phyloP scores from a whole-genome alignment of 2,888 invertebrate species.

The Cosmia pyralina region DNA sequence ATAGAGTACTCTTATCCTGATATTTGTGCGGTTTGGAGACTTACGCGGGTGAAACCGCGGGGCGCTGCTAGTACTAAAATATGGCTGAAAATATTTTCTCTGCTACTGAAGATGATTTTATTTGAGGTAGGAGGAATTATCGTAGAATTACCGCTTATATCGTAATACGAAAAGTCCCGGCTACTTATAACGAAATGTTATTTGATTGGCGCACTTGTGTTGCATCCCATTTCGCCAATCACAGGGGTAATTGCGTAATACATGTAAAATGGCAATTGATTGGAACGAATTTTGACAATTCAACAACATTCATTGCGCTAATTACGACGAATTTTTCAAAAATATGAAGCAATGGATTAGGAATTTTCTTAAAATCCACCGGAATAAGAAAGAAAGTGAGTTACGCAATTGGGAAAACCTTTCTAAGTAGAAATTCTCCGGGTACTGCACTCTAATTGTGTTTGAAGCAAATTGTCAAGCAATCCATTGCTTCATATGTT shows the following conservation, averaged over 20 bases:
- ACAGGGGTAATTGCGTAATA: too few relatives aligned
- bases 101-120: neutral
- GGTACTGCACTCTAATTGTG: too few relatives aligned
- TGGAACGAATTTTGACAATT: too few relatives aligned
- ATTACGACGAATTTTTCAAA: neutral
- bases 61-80: too few relatives aligned
- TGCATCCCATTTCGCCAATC: neutral
- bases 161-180: neutral
- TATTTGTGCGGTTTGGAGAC: too few relatives aligned
- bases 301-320: too few relatives aligned
- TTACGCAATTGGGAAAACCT: neutral
- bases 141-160: neutral
- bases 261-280: too few relatives aligned
- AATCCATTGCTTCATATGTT: too few relatives aligned
- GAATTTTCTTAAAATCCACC: neutral
- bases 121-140: neutral
- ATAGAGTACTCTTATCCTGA: too few relatives aligned
- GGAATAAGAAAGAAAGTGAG: neutral
- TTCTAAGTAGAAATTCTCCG: neutral
- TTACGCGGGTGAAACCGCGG: too few relatives aligned
- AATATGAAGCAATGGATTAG: neutral
- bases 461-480: too few relatives aligned
- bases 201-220: neutral
- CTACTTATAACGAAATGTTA: neutral
- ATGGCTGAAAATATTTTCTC: neutral